Base-by-base conservation (phyloP, 2,888 invertebrate species). In the Synergus umbraculus region DNA sequence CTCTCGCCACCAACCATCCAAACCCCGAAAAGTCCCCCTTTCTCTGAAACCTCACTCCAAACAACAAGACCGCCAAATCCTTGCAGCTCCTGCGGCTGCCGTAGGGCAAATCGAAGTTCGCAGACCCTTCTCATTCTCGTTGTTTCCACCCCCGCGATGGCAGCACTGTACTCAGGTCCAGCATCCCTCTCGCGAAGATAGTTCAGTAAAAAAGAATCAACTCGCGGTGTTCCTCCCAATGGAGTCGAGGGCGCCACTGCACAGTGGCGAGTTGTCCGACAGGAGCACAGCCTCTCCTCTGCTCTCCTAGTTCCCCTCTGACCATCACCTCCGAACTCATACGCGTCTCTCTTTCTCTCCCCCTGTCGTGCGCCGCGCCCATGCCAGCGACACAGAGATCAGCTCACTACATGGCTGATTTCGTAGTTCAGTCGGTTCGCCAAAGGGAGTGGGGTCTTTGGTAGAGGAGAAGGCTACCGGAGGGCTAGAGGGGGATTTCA, bases 221-320 rank as follows among this genome's bases (percentile, higher is more conserved):
- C 18, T 66, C 15, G 22, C 22, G 37, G 44, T 64, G 65, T 60
- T 77, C 77, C 18, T 13, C 49, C 15, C 37, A 22, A 44, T 41
- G 15, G 12, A 81, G 54, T 83, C 77, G 89, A 88, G 89, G 90
- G 90, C 90, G 90, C 90, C 90, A 90, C 90, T 76, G 85, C 78
- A 86, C 89, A 85, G 90, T 76, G 83, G 79, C 83, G 82, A 83
- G 84, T 86, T 78, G 66, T 46, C 60, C 69, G 37, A 63, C 63
- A 37, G n/a, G 46, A 41, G 58, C 18, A 44, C 46, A 76, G 44
- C 63, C 73, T 79, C 77, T 73, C 64, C 64, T 60, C 37, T 54
- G 29, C 13, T 49, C 58, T 18, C 76, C 43, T 49, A 73, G 18
- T 12, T 73, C 60, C 22, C 78, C 69, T 37, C 22, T 18, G 44